A percentile compares a stretch with the other conserved stretches of the same genome.
phyloP scores from a whole-genome alignment of 2,113 vertebrate species.

The Acinonyx jubatus region DNA sequence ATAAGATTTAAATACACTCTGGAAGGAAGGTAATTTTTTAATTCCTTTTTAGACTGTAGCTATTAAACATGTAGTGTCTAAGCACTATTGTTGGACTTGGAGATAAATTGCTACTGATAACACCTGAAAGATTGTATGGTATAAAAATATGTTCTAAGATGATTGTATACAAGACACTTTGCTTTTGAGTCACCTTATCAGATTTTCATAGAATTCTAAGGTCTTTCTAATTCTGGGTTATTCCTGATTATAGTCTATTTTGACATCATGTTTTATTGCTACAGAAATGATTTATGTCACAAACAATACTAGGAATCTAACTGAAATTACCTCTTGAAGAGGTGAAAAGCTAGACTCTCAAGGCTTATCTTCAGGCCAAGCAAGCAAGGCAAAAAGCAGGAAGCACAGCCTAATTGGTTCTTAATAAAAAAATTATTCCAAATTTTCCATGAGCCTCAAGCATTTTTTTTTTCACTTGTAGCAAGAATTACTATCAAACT shows the following conservation, averaged over 20 bases:
- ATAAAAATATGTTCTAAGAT: background rate
- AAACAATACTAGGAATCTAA: slow-evolving; percentile 20
- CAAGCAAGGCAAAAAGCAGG: background rate
- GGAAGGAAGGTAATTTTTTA: slow-evolving; percentile 35
- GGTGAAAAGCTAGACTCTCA: background rate
- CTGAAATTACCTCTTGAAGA: background rate
- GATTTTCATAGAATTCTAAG: slow-evolving; percentile 34
- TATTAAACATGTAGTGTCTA: background rate
- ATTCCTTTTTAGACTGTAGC: background rate
- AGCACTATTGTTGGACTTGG: slow-evolving; percentile 30
- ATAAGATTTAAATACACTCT: slow-evolving; percentile 34
- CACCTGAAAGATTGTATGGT: background rate
- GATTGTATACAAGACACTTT: background rate
- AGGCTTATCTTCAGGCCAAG: background rate
- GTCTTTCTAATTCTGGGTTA: slow-evolving; percentile 49
- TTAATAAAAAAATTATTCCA: background rate
- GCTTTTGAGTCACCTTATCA: background rate
- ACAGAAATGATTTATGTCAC: background rate
- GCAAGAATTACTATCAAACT: background rate
- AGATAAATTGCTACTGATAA: slow-evolving; percentile 38
- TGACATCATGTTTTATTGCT: slow-evolving; percentile 29
- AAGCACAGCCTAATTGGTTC: background rate
- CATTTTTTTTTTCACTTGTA: background rate
- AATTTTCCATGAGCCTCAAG: background rate
- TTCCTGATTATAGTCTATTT: background rate